These are phyloP conservation scores for Lipophrys pholis DNA, from an alignment of 2,113 vertebrate species.

Conservation along the genomic window DNA sequence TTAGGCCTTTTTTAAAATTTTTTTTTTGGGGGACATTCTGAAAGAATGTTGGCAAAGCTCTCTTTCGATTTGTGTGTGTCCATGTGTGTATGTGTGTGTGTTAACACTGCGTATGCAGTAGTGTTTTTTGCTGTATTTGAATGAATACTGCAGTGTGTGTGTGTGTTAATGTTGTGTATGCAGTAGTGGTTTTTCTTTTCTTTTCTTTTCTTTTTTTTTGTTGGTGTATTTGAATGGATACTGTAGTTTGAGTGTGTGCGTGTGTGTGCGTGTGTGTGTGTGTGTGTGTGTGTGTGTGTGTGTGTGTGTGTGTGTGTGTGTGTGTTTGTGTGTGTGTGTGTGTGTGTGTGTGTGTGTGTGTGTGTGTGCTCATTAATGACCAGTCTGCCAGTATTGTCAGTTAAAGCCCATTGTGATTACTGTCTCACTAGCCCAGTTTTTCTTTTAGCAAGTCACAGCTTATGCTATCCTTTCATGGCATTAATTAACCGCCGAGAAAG, in stretches of 20 bases:
- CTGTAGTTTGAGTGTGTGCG: neutral
- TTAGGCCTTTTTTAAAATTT: constrained; percentile 51
- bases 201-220: too few species aligned
- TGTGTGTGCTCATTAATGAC: constrained; percentile 65
- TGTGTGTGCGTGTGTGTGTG: constrained; percentile 3
- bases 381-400: constrained; percentile 36
- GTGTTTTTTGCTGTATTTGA: neutral
- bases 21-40: constrained; percentile 39
- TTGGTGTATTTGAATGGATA: neutral
- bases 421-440: constrained; percentile 34
- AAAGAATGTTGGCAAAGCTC: constrained; percentile 21
- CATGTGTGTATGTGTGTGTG: neutral
- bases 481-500: constrained; percentile 59
- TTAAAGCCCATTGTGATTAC: constrained; percentile 56
- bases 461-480: constrained; percentile 43
- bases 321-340: neutral
- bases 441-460: constrained; percentile 50
- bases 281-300: neutral
- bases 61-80: constrained; percentile 4
- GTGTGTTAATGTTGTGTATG: too few species aligned
- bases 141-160: neutral
- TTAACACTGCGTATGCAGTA: neutral
- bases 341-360: constrained; percentile 5
- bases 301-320: constrained; percentile 5
- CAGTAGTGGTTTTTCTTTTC: too few species aligned